phyloP scores from a whole-genome alignment of 2,113 vertebrate species.

The Empidonax alnorum region DNA sequence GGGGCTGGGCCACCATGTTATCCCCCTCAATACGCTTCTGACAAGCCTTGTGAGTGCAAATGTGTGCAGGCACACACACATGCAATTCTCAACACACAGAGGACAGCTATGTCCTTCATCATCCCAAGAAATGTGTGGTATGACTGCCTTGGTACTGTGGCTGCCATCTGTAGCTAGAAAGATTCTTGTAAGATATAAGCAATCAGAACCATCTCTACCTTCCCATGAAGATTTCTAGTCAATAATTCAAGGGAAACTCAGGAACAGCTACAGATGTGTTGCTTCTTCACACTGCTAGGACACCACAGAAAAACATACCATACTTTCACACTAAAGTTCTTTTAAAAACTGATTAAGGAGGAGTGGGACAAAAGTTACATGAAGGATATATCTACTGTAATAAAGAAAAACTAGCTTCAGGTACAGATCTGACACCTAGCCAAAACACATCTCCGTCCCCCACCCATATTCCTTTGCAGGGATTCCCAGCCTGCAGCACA shows the following conservation, averaged over 20 bases:
- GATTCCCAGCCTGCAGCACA: background rate
- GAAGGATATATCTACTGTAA: background rate
- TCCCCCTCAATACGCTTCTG: background rate
- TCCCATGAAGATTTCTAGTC: background rate
- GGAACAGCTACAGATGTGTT: background rate
- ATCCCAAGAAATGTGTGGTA: background rate
- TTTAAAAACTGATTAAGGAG: background rate
- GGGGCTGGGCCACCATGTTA: background rate
- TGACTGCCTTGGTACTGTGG: background rate
- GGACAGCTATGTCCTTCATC: fast-evolving
- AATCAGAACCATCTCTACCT: background rate
- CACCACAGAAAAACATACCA: background rate
- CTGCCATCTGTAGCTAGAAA: background rate
- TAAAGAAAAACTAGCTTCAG: background rate
- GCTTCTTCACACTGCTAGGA: background rate
- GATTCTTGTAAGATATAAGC: background rate
- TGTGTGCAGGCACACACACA: fast-evolving
- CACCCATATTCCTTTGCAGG: background rate
- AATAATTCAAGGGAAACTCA: background rate
- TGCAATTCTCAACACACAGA: background rate
- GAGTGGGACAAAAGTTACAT: background rate
- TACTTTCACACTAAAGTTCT: background rate
- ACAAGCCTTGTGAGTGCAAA: background rate
- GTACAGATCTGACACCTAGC: background rate
- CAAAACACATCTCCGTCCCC: background rate